Evolutionary conservation across 1,140 invertebrate species (phyloP), one percentile per base, ranked within the genome.

Genomic region (Saccostrea glomerata): DNA sequence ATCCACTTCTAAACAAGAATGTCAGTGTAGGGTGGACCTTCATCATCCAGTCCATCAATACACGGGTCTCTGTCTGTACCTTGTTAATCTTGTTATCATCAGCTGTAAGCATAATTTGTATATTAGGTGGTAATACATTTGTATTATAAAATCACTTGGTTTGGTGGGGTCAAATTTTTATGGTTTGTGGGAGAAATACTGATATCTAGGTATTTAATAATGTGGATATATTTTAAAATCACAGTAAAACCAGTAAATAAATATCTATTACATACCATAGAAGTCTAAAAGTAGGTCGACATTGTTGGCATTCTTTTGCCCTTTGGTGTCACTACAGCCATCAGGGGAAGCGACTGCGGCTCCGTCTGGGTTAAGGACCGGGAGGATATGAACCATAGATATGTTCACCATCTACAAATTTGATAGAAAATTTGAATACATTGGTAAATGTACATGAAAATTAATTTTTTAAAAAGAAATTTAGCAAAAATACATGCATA

Each of bases 231-330:
- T 47, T 47, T 47, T 47, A 47, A 47, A 47, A 47, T 47, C 6
- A 47, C 1, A 7, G 9, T 47, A 47, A 6, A 47, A 47, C 5
- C 47, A 47, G 5, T 47, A 47, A 6, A 47, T 5, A 2, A 47
- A 7, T 3, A 47, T 47, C 5, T 47, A 47, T 47, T 47, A 90
- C 91, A 86, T 88, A 94, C 98, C 98, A 0, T 98, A 98, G 93
- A 99, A 99, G 95, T 99, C 98, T 92, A 98, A 96, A 95, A 99
- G 99, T 0, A 99, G 95, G 94, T 99, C 98, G 2, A 98, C 95
- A 63, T 96, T 93, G 91, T 98, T 95, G 0, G 97, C 97, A 95
- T 99, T 99, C 0, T 93, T 93, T 91, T 98, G 95, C 13, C 98
- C 98, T 82, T 97, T 58, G 47, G 70, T 77, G 15, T 73, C 89